Percentiles rank a stretch among this genome's conserved stretches.
These are phyloP conservation scores for Passer montanus DNA, from an alignment of 2,113 vertebrate genomes.

Conservation along the genomic window DNA sequence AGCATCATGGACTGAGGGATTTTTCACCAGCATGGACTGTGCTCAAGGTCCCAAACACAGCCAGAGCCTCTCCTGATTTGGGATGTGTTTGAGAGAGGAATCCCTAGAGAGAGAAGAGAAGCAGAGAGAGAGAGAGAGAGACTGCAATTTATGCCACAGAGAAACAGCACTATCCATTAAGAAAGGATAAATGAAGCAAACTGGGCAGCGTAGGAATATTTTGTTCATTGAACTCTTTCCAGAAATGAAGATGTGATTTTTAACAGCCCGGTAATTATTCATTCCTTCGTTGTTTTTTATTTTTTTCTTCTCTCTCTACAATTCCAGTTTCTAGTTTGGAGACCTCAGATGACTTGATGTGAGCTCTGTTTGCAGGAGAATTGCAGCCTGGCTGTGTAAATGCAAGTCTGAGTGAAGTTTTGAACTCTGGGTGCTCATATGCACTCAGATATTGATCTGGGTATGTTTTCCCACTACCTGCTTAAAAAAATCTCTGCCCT, in stretches of 20 bases:
- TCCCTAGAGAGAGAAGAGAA: neutral
- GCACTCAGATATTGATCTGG: neutral
- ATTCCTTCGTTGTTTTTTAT: neutral
- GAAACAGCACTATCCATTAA: neutral
- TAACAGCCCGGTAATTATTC: neutral
- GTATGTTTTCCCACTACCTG: neutral
- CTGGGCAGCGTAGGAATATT: neutral
- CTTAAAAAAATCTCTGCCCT: slow-evolving; percentile 16
- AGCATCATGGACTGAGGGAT: neutral
- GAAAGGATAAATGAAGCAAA: neutral
- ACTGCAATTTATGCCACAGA: neutral
- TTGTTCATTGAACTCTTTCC: neutral
- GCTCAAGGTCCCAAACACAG: neutral
- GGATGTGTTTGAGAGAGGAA: neutral
- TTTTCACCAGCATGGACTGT: neutral
- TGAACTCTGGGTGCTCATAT: neutral
- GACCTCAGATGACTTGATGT: neutral
- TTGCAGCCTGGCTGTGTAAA: neutral
- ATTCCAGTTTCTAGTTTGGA: neutral
- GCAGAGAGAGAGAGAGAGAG: neutral
- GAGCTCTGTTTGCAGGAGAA: neutral
- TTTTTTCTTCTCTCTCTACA: neutral
- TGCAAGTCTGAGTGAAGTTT: neutral
- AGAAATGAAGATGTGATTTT: slow-evolving; percentile 23
- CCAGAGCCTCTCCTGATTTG: neutral